Base-by-base conservation (phyloP, 2,113 vertebrate genomes). In the Nibea coibor region DNA sequence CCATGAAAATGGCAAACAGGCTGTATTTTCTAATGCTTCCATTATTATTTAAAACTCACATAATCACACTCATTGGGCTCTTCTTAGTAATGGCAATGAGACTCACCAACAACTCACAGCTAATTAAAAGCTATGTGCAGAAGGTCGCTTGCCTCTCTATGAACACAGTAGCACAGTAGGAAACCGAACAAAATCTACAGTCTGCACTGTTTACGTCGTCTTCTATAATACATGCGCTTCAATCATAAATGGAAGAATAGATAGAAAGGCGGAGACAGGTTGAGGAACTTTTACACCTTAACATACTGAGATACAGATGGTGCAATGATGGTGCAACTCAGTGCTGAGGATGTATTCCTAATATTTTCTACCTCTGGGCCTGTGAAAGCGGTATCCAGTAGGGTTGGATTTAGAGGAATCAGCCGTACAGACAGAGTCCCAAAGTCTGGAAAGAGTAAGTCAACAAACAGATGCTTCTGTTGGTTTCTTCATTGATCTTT, bases 321-420 rank as follows among this genome's bases (percentile, higher is more conserved):
- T 85, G 85, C 74, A 86, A 81, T 73, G 76, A n/a, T 66, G 56
- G 24, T 80, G 82, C 64, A 87, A 81, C 69, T 62, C 57, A 39
- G 64, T 48, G 35, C 56, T 31, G 51, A 66, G 58, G 17, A 43
- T 64, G 35, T 69, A 43, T 73, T 67, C 63, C 26, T 65, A 65
- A 75, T 69, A 70, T 59, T 65, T 75, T 68, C 19, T 75, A 43
- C 74, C 75, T 69, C 28, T 31, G 31, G 48, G 50, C 28, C 57
- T 82, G 45, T 83, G 59, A 73, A 61, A 76, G 26, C 3, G 54
- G 14, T 50, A 50, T 51, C n/a, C 24, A 72, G 42, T 16, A 62
- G 53, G 58, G 39, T 20, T 71, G 28, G 45, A 73, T 69, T 67
- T 8, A n/a, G 71, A 53, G 53, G 22, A 77, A 48, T 66, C 35